Evolutionary conservation across 2,113 vertebrate genomes (phyloP), one percentile per base, ranked within the genome.

Genomic region (Solenodon paradoxus): DNA sequence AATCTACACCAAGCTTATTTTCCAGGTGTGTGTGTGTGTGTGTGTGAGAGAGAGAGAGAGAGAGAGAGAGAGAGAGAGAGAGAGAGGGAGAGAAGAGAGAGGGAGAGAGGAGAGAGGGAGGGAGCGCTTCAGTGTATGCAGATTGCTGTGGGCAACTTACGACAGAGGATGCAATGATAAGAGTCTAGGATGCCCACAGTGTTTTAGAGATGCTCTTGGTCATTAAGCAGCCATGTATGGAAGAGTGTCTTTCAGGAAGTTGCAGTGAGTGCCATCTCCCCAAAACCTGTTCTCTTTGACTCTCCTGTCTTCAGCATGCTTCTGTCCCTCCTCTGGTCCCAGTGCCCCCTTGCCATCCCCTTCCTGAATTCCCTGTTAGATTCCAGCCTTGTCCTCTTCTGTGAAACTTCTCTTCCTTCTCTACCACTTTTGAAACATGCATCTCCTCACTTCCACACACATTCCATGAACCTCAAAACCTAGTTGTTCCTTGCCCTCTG

Each of bases 1-100:
- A 96, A 51, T 95, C 84, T 71, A 61, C 93, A 2, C 24, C 3
- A 79, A 68, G 55, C 13, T 95, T 82, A 83, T 95, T 89, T 69
- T 92, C 17, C 12, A 38, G 55, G 92, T 13, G 40, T 9, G 35
- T 51, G 51, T 71, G 80, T 59, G 40, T 49, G 26, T 9, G 28
- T 59, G n/a, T n/a, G n/a, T n/a, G n/a, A n/a, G n/a, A n/a, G n/a
- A n/a, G n/a, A n/a, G n/a, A n/a, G n/a, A n/a, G n/a, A n/a, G n/a
- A n/a, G n/a, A n/a, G n/a, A n/a, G n/a, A n/a, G n/a, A n/a, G n/a
- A n/a, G n/a, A n/a, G n/a, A n/a, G n/a, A n/a, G n/a, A n/a, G n/a
- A n/a, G n/a, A n/a, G n/a, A n/a, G n/a, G n/a, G n/a, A n/a, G n/a
- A n/a, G n/a, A n/a, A n/a, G n/a, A n/a, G n/a, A n/a, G n/a, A n/a